These are phyloP conservation scores for Ormyrus pomaceus DNA, from an alignment of 2,888 invertebrate genomes.

Conservation along the genomic window DNA sequence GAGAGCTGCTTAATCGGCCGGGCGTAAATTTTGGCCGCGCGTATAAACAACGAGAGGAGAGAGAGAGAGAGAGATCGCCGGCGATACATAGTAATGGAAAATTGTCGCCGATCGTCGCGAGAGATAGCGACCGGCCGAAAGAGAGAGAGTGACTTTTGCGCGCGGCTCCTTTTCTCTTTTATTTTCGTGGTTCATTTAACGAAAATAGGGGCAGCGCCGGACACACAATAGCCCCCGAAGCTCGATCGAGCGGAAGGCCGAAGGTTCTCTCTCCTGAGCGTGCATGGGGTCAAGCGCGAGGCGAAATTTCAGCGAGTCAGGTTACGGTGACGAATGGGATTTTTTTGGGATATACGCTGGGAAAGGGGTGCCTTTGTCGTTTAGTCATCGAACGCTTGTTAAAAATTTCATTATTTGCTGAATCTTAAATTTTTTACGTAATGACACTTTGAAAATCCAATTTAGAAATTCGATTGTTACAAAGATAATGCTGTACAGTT, in stretches of 20 bases:
- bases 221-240: constrained; percentile 58
- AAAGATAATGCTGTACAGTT: no score
- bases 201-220: constrained; percentile 62
- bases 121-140: constrained; percentile 57
- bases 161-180: constrained; percentile 59
- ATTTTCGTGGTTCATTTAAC: constrained; percentile 71
- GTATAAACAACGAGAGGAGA: background rate
- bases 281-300: constrained; percentile 9
- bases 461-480: no score
- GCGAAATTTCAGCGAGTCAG: constrained; percentile 28
- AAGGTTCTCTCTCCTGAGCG: background rate
- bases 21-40: background rate
- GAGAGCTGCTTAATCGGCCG: constrained; percentile 43
- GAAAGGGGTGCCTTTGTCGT: constrained; percentile 11
- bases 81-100: constrained; percentile 76
- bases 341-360: constrained; percentile 4
- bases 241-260: constrained; percentile 49
- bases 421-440: no score
- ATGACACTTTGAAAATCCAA: no score
- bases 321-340: constrained; percentile 36
- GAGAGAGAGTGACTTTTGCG: background rate
- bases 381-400: background rate
- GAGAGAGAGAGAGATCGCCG: constrained; percentile 44
- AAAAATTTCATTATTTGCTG: background rate
- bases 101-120: constrained; percentile 74